Conservation (phyloP, 2,888 invertebrate species). For the Lochmaea capreae region DNA sequence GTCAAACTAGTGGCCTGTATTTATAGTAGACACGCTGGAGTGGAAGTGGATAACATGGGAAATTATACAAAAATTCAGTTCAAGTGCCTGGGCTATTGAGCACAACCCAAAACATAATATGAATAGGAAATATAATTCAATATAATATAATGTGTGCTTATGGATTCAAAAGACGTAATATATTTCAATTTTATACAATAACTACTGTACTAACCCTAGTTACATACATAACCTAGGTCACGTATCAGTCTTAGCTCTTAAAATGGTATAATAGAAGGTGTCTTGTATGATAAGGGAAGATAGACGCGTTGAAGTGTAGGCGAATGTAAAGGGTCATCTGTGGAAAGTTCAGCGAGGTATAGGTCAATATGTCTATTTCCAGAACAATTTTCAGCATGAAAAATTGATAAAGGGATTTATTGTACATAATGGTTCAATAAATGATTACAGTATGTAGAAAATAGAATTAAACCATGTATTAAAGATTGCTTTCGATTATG, state of each 20-base stretch:
- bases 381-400: constrained; percentile 2
- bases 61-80: too few species aligned
- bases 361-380: constrained; percentile 16
- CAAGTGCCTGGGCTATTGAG: too few species aligned
- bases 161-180: neutral
- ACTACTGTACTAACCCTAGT: constrained; percentile 1
- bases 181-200: neutral
- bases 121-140: too few species aligned
- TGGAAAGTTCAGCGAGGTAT: constrained; percentile 25
- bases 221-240: constrained; percentile 25
- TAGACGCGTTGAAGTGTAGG: constrained; percentile 5
- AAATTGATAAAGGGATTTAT: neutral
- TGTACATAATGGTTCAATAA: neutral
- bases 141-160: too few species aligned
- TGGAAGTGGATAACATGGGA: too few species aligned
- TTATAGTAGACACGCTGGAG: too few species aligned
- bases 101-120: too few species aligned
- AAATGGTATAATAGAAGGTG: constrained; percentile 27
- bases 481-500: neutral
- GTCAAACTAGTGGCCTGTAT: too few species aligned
- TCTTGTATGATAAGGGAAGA: constrained; percentile 19
- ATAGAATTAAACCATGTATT: neutral
- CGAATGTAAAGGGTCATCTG: constrained; percentile 18
- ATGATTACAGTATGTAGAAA: neutral
- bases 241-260: constrained; percentile 29